Evolutionary conservation across 37 sponge, comb jelly and placozoan species (phyloP), one percentile per base, ranked within the genome.

Genomic region (Dysidea cf. avara): DNA sequence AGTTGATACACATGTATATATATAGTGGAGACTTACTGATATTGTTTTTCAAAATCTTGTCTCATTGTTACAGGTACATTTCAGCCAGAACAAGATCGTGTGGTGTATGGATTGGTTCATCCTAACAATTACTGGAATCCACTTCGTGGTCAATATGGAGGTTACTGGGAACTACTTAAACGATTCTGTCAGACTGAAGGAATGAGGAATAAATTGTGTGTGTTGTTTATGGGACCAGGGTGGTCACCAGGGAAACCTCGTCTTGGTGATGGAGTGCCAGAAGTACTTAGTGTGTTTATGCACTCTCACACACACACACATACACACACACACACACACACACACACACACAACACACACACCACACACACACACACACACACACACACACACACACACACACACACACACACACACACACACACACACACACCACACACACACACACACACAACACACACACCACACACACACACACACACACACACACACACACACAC

Each of bases 191-290:
- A 57, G 0, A 65, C 69, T 14, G 40, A 81, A 53, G 88, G 96
- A 3, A 18, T 85, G 31, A 39, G 20, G 31, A 68, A 82, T 51
- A 93, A 83, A 53, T 43, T 96, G 9, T n/a, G n/a, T 18, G 82
- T 93, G 16, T 61, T 92, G 36, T 78, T 89, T 32, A 85, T 85
- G 35, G 94, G 90, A 28, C 94, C 97, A 4, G 94, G 97, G 0
- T 96, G 93, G 93, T 37, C 85, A n/a, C 86, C 91, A 33, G 96
- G 96, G 21, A 77, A 83, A 56, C 83, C 83, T 20, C 74, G 93
- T 30, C 72, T 96, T 31, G 96, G 96, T 7, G 51, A 30, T 14
- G 64, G 34, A 2, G 24, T 85, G 17, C 80, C 86, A 24, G 75
- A 80, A 43, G 71, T 85, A 20, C n/a, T n/a, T n/a, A n/a, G n/a